Base-by-base conservation (phyloP, 2,888 invertebrate genomes). In the Microctonus aethiopoides region DNA sequence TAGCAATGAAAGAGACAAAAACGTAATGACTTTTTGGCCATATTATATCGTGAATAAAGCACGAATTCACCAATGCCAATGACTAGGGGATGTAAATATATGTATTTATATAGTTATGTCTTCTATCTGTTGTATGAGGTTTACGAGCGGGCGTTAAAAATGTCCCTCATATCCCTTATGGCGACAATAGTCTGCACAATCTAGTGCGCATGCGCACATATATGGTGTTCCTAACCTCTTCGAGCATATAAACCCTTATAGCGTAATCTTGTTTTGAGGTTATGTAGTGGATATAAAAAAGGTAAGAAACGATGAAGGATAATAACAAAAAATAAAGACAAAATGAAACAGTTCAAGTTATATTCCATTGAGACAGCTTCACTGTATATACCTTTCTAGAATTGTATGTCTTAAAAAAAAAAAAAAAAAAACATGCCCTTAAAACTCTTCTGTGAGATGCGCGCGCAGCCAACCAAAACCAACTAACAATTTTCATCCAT, bases 81-180 rank as follows among this genome's bases (percentile, higher is more conserved):
- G 73, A 71, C 68, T 71, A 71, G 65, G 54, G 65, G 65, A 36
- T 56, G 73, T 72, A 69, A 3, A 39, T n/a, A n/a, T n/a, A n/a
- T n/a, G n/a, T n/a, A n/a, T n/a, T 13, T 39, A 13, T 46, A 9
- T 29, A 13, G 13, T 13, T 46, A 9, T n/a, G 16, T 46, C 46
- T 46, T n/a, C 16, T n/a, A 16, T 46, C 46, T 46, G 7, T 46
- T 46, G 16, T 70, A 73, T 72, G 73, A 75, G 73, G 68, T 73
- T 73, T 73, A 73, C 73, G 73, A 73, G 68, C 71, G 56, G 29
- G 61, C 74, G 66, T 75, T 75, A 75, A 75, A 75, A 75, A 75
- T 67, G 56, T 36, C 39, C 34, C 46, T 46, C 16, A n/a, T 24
- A 56, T 65, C 65, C 65, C 65, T 65, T 65, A 65, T 56, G 36